phyloP scores from a whole-genome alignment of 1,140 invertebrate species.

The Lepidotrigona ventralis region DNA sequence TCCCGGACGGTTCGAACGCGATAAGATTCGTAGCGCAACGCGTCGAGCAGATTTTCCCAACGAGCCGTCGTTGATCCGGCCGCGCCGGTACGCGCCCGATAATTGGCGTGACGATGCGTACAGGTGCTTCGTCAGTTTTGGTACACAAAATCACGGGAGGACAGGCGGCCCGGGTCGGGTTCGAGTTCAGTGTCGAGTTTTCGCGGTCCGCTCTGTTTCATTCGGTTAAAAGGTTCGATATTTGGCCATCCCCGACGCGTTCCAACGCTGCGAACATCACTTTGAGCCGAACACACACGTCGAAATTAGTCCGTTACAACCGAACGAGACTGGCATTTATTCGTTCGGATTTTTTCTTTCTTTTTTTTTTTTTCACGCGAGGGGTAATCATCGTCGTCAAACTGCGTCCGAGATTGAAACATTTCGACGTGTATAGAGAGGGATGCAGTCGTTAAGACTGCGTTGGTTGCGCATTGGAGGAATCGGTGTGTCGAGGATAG shows the following conservation, averaged over 20 bases:
- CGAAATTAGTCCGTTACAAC: constrained; percentile 50
- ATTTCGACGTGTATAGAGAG: not conserved
- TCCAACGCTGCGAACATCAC: not conserved
- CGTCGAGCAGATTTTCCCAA: not conserved
- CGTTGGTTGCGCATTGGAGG: not conserved
- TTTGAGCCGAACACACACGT: not conserved
- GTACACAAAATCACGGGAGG: constrained; percentile 50
- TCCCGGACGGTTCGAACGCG: not conserved
- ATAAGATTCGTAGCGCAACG: constrained; percentile 10
- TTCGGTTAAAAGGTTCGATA: constrained; percentile 63
- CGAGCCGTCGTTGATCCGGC: not conserved
- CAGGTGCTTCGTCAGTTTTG: constrained; percentile 42
- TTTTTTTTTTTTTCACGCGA: not conserved
- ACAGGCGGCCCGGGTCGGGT: too few relatives aligned
- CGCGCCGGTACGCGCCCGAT: not conserved
- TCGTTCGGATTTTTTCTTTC: not conserved
- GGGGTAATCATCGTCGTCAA: constrained; percentile 32
- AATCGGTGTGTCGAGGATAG: not conserved
- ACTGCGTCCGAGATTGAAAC: not conserved
- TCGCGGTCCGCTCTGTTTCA: constrained; percentile 50
- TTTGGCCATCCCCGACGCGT: constrained; percentile 54
- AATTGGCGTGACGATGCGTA: constrained; percentile 35
- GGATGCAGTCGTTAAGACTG: not conserved
- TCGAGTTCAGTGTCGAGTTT: constrained; percentile 31
- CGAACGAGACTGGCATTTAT: constrained; percentile 27